These are phyloP conservation scores for Odocoileus virginianus DNA, from an alignment of 2,113 vertebrate genomes.

Conservation along the genomic window DNA sequence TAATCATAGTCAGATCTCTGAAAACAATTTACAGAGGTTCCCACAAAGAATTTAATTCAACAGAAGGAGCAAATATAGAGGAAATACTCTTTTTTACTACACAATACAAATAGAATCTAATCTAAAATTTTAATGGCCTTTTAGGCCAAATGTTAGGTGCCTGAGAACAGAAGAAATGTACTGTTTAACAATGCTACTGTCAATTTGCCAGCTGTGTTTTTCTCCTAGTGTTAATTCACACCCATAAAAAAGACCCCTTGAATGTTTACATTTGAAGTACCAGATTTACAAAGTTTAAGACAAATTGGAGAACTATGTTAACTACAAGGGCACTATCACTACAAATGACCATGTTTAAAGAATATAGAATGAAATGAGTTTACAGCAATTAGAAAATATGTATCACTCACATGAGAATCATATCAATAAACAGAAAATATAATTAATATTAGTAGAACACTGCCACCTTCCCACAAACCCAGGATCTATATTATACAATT, in stretches of 20 bases:
- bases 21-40: constrained; percentile 28
- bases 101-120: constrained; percentile 59
- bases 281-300: constrained; percentile 63
- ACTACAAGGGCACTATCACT: not conserved
- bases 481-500: not conserved
- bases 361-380: constrained; percentile 18
- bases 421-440: not conserved
- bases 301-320: constrained; percentile 35
- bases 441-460: constrained; percentile 14
- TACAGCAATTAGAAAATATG: constrained; percentile 24
- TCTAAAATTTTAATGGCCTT: constrained; percentile 67
- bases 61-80: constrained; percentile 55
- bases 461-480: constrained; percentile 21
- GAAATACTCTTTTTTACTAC: constrained; percentile 62
- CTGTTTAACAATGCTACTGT: constrained; percentile 63
- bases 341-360: constrained; percentile 21
- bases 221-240: constrained; percentile 63
- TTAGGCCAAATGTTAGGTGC: constrained; percentile 73
- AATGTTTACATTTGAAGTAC: constrained; percentile 59
- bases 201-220: constrained; percentile 68
- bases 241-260: constrained; percentile 56
- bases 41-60: constrained; percentile 60
- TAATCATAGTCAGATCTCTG: constrained; percentile 43
- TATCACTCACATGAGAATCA: not conserved
- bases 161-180: constrained; percentile 64